Evolutionary conservation across 2,113 vertebrate species (phyloP), one percentile per base, ranked within the genome.

Genomic region (Phasianus colchicus): DNA sequence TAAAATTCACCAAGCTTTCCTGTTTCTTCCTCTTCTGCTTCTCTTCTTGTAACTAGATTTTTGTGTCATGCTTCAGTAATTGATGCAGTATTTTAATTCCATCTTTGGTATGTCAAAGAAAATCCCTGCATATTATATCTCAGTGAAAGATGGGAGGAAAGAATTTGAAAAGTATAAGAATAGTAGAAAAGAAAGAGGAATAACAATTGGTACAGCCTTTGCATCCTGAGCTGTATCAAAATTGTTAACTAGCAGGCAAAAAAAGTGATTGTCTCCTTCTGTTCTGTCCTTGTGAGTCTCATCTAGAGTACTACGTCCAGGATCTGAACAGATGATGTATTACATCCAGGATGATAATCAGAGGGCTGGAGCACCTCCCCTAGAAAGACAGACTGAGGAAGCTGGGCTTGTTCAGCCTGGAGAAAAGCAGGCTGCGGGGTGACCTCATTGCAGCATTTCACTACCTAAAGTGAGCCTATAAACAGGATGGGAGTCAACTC

Each of bases 1-100:
- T 29, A 88, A 73, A 83, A 58, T n/a, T 30, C 48, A 83, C 17
- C 27, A 69, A 91, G 22, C 11, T 18, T 57, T 80, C 32, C 66
- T 81, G 30, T 47, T 17, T 72, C 32, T 18, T 43, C 27, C 8
- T 81, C 9, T 90, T 25, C 63, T 16, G 25, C 27, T 52, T 14
- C 25, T 29, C 50, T 52, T 52, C 6, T 24, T 12, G 12, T 54
- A 83, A n/a, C 63, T 43, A 76, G 21, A 22, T 55, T 38, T 79
- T 38, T 73, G 30, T 76, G 34, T 34, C 32, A 70, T n/a, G 36
- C 67, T 88, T 89, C 85, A 91, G 69, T 0, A 1, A 70, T 61
- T 83, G 84, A 74, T 38, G 48, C n/a, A 89, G 66, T 17, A 79
- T 70, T 96, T 88, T 66, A 80, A 76, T 88, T 72, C 48, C 16